These are phyloP conservation scores for Chitala chitala DNA, from an alignment of 2,113 vertebrate species.

Conservation along the genomic window DNA sequence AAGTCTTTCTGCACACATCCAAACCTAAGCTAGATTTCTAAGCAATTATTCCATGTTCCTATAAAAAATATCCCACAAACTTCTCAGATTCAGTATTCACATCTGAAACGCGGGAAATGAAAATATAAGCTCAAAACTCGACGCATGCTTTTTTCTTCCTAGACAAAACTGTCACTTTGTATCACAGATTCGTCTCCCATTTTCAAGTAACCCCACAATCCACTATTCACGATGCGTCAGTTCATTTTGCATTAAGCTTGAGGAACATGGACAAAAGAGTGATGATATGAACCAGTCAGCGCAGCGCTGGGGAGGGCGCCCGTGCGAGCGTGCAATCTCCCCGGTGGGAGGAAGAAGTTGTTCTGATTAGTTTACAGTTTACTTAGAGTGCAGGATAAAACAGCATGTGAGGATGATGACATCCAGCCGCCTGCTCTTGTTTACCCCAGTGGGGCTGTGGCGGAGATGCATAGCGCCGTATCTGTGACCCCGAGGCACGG, in stretches of 20 bases:
- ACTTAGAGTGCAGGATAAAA: conserved; percentile 60
- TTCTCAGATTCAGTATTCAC: neutral
- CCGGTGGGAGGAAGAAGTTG: conserved; percentile 41
- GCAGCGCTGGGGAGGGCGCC: too few relatives aligned
- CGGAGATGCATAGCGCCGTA: conserved; percentile 38
- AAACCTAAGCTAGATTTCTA: too few relatives aligned
- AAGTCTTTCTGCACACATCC: too few relatives aligned
- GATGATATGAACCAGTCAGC: too few relatives aligned
- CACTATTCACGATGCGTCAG: too few relatives aligned
- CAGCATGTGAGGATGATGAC: conserved; percentile 55
- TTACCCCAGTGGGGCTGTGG: conserved; percentile 46
- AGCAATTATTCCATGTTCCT: neutral
- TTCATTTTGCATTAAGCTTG: too few relatives aligned
- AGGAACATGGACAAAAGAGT: too few relatives aligned
- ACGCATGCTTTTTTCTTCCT: too few relatives aligned
- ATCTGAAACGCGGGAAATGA: neutral
- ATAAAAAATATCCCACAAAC: neutral
- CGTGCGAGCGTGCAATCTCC: conserved; percentile 43
- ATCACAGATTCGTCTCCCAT: too few relatives aligned
- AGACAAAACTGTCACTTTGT: neutral
- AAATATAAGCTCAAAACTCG: too few relatives aligned
- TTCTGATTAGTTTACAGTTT: conserved; percentile 65
- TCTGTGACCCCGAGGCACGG: conserved; percentile 63
- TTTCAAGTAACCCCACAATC: too few relatives aligned
- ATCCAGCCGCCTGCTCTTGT: conserved; percentile 62